Conservation (phyloP, 2,888 invertebrate genomes). For the Rhagium mordax region DNA sequence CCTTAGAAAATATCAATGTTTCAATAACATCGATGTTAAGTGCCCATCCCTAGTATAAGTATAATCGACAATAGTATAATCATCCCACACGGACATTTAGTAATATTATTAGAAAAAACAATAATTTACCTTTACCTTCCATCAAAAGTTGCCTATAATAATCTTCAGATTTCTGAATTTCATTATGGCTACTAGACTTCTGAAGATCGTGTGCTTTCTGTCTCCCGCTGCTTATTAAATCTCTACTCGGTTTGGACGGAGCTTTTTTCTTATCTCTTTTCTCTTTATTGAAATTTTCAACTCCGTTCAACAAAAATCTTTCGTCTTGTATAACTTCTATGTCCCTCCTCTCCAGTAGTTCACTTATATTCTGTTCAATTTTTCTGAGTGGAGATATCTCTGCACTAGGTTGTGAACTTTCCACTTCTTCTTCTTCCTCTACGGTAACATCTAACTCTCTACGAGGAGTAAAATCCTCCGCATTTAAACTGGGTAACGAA, state of each 20-base stretch:
- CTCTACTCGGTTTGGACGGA: conserved; percentile 60
- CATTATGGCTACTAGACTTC: conserved; percentile 77
- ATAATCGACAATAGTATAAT: no score
- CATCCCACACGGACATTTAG: no score
- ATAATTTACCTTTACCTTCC: conserved; percentile 64
- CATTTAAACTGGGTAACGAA: conserved; percentile 78
- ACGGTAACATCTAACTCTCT: conserved; percentile 80
- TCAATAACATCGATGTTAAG: no score
- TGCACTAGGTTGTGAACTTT: conserved; percentile 75
- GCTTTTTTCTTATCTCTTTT: conserved; percentile 67
- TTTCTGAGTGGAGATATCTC: conserved; percentile 80
- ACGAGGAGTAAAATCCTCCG: conserved; percentile 75
- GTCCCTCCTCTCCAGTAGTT: conserved; percentile 73
- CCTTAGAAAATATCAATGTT: no score
- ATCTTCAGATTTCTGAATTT: conserved; percentile 72
- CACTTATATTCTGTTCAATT: conserved; percentile 82
- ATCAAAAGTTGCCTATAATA: conserved; percentile 66
- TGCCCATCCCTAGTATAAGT: no score
- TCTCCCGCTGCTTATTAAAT: conserved; percentile 66
- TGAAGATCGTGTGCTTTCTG: conserved; percentile 74
- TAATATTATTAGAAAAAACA: background rate
- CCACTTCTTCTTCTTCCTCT: conserved; percentile 82
- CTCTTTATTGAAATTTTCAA: conserved; percentile 69
- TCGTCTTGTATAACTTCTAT: conserved; percentile 65
- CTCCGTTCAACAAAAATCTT: conserved; percentile 67